Percentiles rank a stretch among this genome's conserved stretches.
Conservation (phyloP, 2,113 vertebrate genomes). For the Paramisgurnus dabryanus region DNA sequence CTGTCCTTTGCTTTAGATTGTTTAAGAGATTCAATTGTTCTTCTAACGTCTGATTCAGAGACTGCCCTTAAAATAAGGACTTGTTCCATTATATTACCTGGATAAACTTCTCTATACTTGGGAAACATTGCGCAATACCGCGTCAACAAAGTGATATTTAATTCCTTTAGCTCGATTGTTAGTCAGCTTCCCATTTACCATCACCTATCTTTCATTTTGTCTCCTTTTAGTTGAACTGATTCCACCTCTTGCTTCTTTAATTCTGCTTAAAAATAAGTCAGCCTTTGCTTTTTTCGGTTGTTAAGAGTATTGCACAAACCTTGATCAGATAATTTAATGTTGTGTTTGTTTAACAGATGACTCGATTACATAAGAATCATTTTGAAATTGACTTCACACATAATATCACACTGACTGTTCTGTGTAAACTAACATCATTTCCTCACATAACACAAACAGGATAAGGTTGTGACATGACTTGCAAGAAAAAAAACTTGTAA, state of each 20-base stretch:
- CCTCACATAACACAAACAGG: neutral
- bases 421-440: neutral
- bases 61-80: neutral
- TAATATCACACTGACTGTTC: slow-evolving; percentile 11
- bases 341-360: neutral
- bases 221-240: neutral
- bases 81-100: neutral
- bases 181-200: neutral
- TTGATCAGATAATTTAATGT: neutral
- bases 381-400: neutral
- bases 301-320: no score
- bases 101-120: neutral
- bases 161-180: neutral
- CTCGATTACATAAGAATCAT: neutral
- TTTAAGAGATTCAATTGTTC: slow-evolving; percentile 10
- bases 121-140: neutral
- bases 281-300: neutral
- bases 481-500: neutral
- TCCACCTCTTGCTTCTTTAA: neutral
- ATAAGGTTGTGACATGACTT: neutral
- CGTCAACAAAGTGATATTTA: neutral
- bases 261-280: neutral
- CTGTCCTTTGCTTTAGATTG: neutral
- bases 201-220: neutral
- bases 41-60: neutral